Percentiles rank a stretch among this genome's conserved stretches.
phyloP scores from a whole-genome alignment of 1,140 invertebrate genomes.

The Gryllus bimaculatus region DNA sequence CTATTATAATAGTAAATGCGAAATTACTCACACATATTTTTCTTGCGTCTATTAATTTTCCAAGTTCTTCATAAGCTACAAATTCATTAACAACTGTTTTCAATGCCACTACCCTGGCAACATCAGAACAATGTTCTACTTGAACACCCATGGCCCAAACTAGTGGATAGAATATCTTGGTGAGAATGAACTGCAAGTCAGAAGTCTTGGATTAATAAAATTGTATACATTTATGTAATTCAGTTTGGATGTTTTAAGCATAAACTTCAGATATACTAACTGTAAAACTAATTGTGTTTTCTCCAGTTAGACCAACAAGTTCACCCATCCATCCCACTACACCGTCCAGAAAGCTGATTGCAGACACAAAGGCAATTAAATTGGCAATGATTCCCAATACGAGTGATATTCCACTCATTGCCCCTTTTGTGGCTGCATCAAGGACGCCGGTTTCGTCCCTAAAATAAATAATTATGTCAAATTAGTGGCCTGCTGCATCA shows the following conservation, averaged over 20 bases:
- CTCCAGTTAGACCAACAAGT: conserved; percentile 50
- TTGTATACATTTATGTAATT: not conserved
- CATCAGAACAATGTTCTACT: conserved; percentile 62
- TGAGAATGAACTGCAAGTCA: conserved; percentile 55
- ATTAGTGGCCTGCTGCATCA: no score
- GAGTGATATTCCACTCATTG: conserved; percentile 67
- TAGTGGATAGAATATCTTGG: conserved; percentile 78
- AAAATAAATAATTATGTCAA: conserved; percentile 24
- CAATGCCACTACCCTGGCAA: conserved; percentile 73
- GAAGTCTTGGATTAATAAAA: not conserved
- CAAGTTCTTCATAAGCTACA: conserved; percentile 72
- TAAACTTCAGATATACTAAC: not conserved
- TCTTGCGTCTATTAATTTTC: conserved; percentile 45
- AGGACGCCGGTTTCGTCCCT: conserved; percentile 73
- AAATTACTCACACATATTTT: conserved; percentile 47
- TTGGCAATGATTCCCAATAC: conserved; percentile 84
- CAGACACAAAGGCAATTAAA: conserved; percentile 82
- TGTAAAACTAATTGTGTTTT: not conserved
- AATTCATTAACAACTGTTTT: conserved; percentile 91
- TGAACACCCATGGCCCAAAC: conserved; percentile 73
- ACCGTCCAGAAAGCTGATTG: conserved; percentile 74
- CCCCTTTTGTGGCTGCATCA: conserved; percentile 83
- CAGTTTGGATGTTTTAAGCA: no score
- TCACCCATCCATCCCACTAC: conserved; percentile 68
- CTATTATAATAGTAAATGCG: no score